These are phyloP conservation scores for Dufourea novaeangliae DNA, from an alignment of 1,140 invertebrate species.

Conservation along the genomic window DNA sequence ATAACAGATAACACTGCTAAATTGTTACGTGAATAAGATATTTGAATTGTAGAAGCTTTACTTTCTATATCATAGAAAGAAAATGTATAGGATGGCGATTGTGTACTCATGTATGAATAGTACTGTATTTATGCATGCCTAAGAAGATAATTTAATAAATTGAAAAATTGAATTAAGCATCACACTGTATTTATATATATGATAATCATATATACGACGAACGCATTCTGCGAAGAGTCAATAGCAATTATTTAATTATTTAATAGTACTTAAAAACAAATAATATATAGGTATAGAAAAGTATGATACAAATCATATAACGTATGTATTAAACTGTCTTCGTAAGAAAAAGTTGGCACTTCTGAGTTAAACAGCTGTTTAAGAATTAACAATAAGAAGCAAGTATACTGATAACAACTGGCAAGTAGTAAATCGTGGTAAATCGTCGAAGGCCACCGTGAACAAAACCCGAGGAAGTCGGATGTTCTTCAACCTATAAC, in stretches of 20 bases:
- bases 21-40: too few relatives aligned
- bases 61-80: too few relatives aligned
- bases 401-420: too few relatives aligned
- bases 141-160: neutral
- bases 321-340: neutral
- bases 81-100: too few relatives aligned
- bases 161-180: neutral
- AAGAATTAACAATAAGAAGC: too few relatives aligned
- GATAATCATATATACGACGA: neutral
- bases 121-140: neutral
- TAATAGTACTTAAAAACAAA: neutral
- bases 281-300: too few relatives aligned
- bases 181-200: neutral
- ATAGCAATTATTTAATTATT: neutral
- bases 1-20: too few relatives aligned
- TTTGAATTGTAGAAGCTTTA: too few relatives aligned
- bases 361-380: neutral
- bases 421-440: neutral
- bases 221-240: neutral
- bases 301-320: neutral
- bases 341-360: neutral
- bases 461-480: neutral
- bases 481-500: neutral
- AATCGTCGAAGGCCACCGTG: constrained; percentile 1
- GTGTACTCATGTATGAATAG: too few relatives aligned